Evolutionary conservation across 2,797 vertebrate genomes (phyloP), one percentile per base, ranked within the genome.

Genomic region (Amphiprion clarkii): DNA sequence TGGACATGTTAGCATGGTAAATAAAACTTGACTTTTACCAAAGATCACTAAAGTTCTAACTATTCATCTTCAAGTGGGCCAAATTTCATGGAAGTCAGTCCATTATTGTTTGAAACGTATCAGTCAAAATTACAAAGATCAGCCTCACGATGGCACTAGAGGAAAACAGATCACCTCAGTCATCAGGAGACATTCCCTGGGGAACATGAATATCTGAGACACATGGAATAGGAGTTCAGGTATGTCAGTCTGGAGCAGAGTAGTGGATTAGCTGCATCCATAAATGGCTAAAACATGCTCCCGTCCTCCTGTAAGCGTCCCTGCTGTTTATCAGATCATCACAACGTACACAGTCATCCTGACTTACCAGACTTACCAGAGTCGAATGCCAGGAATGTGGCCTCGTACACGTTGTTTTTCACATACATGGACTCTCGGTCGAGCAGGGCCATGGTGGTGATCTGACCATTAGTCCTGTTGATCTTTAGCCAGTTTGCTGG

Each of bases 401-500:
- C 98, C 92, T 99, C 96, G 2, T 99, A 99, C 84, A 99, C 90
- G 33, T 99, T 99, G 94, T 97, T 97, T 87, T 95, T 98, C 88
- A 97, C 95, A 62, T 97, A 96, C 81, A 96, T 93, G 48, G 98
- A 99, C 94, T 99, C 98, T 10, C 98, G 95, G 94, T 99, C 98
- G 75, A 99, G 95, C 82, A 97, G 69, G 3, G 97, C 97, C 17
- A 96, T 96, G 1, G 98, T 98, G 91, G 95, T 98, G 93, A 99
- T 96, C 93, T 98, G 97, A 76, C 98, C 98, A 0, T 97, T 99
- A 85, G 97, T 98, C 90, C 94, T 88, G 82, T 99, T 99, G 89
- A 99, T 97, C 86, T 94, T 96, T 84, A 99, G 96, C 98, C 98
- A 99, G 95, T 97, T 97, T 1, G 97, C 98, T 3, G 98, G 98